These are phyloP conservation scores for Drosophila grimshawi DNA, from an alignment of 1,140 invertebrate genomes.

Conservation along the genomic window DNA sequence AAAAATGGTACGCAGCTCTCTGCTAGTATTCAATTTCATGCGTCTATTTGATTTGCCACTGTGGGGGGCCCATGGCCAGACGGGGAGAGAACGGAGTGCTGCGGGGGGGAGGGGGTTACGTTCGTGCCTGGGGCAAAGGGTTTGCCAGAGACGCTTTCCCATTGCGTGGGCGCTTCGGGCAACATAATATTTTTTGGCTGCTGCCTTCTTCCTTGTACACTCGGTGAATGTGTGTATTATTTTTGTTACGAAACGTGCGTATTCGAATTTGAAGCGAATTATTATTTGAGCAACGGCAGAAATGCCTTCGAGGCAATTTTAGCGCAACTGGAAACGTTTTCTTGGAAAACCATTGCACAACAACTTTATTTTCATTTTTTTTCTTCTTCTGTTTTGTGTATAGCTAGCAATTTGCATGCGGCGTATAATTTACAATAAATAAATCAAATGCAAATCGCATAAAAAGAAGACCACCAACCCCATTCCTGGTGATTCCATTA, in stretches of 20 bases:
- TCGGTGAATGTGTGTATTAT: conserved; percentile 32
- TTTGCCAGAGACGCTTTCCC: conserved; percentile 37
- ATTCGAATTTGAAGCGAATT: conserved; percentile 78
- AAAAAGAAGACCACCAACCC: conserved; percentile 58
- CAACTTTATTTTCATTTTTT: conserved; percentile 65
- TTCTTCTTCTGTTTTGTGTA: conserved; percentile 14
- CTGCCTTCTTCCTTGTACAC: conserved; percentile 5
- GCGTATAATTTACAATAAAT: conserved; percentile 63
- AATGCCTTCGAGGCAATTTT: conserved; percentile 32
- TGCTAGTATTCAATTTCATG: conserved; percentile 72
- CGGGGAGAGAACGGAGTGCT: not conserved
- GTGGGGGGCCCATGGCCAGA: not conserved
- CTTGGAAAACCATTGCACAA: conserved; percentile 53
- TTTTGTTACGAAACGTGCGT: conserved; percentile 74
- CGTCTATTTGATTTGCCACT: conserved; percentile 65
- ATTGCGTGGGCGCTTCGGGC: conserved; percentile 47
- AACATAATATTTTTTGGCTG: conserved; percentile 47
- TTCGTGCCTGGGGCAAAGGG: conserved; percentile 49
- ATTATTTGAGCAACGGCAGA: conserved; percentile 59
- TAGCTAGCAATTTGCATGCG: conserved; percentile 71
- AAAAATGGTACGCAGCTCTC: conserved; percentile 47
- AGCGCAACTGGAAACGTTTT: conserved; percentile 37
- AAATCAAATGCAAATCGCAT: conserved; percentile 80
- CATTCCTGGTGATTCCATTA: conserved; percentile 16
- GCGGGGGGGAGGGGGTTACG: conserved; percentile 20